Evolutionary conservation across 2,113 vertebrate genomes (phyloP).

Genomic region (Clarias macrocephalus): DNA sequence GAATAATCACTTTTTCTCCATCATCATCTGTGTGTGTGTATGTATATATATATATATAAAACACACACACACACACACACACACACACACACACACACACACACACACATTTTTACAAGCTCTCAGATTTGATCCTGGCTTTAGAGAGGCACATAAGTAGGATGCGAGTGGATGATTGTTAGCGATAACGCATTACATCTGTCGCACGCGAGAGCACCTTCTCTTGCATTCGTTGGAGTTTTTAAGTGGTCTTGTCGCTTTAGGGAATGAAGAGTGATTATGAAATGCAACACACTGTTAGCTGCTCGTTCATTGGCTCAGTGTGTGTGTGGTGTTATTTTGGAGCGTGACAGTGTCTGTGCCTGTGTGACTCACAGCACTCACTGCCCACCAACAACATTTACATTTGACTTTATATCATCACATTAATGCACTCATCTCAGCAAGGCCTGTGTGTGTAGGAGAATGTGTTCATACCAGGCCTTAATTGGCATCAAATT

Average conservation of each 20-base stretch:
- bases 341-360: conserved; percentile 32
- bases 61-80: too few species aligned
- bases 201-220: neutral
- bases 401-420: conserved; percentile 5
- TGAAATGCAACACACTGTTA: neutral
- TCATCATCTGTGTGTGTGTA: neutral
- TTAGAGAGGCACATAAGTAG: neutral
- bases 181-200: neutral
- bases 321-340: conserved; percentile 27
- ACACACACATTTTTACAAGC: neutral
- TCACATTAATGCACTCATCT: neutral
- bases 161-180: neutral
- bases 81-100: too few species aligned
- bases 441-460: neutral
- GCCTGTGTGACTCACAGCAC: conserved; percentile 42
- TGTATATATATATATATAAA: too few species aligned
- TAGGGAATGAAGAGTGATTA: neutral
- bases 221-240: neutral
- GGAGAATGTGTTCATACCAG: neutral
- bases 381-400: conserved; percentile 29
- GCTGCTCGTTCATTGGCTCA: neutral
- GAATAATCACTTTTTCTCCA: neutral
- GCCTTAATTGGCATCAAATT: neutral
- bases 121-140: neutral
- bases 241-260: neutral